Percentiles rank a stretch among this genome's conserved stretches.
phyloP scores from a whole-genome alignment of 2,888 invertebrate species.

The Eucera pruinosa region DNA sequence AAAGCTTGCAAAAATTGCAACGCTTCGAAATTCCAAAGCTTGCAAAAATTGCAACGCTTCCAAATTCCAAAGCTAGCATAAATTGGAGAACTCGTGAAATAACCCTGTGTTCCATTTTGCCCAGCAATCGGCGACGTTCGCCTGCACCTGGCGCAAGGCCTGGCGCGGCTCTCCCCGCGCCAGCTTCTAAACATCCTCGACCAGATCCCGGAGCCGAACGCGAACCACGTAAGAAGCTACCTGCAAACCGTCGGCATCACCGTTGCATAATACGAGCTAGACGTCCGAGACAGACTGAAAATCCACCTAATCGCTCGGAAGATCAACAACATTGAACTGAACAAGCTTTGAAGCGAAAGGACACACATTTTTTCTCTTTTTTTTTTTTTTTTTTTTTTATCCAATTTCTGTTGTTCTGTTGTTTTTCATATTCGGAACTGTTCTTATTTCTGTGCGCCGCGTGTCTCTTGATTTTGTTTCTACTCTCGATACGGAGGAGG shows the following conservation, averaged over 20 bases:
- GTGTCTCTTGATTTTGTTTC: too few species aligned
- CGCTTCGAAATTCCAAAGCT: too few species aligned
- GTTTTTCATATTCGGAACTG: constrained; percentile 42
- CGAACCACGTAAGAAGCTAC: constrained; percentile 79
- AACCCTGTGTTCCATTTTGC: too few species aligned
- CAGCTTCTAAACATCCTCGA: constrained; percentile 88
- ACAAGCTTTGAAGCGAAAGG: constrained; percentile 62
- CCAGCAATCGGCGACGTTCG: constrained; percentile 89
- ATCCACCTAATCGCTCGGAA: constrained; percentile 77
- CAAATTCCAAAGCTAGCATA: too few species aligned
- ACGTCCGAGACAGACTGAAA: constrained; percentile 77
- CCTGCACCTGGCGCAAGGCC: constrained; percentile 90
- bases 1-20: too few species aligned
- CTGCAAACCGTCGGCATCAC: constrained; percentile 81
- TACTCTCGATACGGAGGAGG: too few species aligned
- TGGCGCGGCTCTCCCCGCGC: constrained; percentile 91
- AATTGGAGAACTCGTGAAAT: too few species aligned
- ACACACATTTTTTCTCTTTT: constrained; percentile 38
- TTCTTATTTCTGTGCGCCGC: too few species aligned
- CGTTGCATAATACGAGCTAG: constrained; percentile 80
- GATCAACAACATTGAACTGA: constrained; percentile 77
- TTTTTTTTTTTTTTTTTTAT: too few species aligned
- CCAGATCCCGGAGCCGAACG: constrained; percentile 85
- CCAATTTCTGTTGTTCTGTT: constrained; percentile 25
- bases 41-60: too few species aligned